Evolutionary conservation across 2,888 invertebrate species (phyloP).

Genomic region (Orthosia gracilis): DNA sequence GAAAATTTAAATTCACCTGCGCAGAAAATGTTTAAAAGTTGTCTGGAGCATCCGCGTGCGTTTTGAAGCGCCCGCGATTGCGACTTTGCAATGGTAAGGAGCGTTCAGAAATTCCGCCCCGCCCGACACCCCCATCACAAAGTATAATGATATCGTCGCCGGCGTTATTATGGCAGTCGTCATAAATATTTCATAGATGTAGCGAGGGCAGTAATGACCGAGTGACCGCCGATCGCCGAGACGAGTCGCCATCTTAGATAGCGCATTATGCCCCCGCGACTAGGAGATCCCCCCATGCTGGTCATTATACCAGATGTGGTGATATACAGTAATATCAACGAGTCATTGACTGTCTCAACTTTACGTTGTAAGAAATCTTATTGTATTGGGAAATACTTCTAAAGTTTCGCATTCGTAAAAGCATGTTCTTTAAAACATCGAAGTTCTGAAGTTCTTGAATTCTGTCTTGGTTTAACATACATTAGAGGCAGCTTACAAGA

Average conservation of each 20-base stretch:
- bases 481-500: not conserved
- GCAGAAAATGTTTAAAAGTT: conserved; percentile 76
- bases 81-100: conserved; percentile 91
- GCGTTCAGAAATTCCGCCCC: conserved; percentile 91
- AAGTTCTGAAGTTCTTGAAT: conserved; percentile 12
- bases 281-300: conserved; percentile 52
- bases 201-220: conserved; percentile 90
- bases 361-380: conserved; percentile 30
- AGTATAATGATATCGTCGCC: conserved; percentile 92
- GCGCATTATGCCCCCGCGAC: conserved; percentile 63
- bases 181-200: conserved; percentile 91
- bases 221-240: conserved; percentile 84
- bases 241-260: conserved; percentile 71
- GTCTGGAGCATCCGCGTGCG: conserved; percentile 73
- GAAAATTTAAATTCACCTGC: conserved; percentile 79
- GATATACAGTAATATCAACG: conserved; percentile 58
- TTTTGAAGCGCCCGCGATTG: conserved; percentile 79
- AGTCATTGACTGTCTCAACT: conserved; percentile 53
- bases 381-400: conserved; percentile 18
- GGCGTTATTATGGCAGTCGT: conserved; percentile 90
- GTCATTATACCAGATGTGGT: conserved; percentile 60
- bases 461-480: conserved; percentile 16
- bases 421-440: not conserved
- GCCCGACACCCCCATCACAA: conserved; percentile 91
- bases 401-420: not conserved